Conservation (phyloP, 2,113 vertebrate genomes). For the Hypocryptadius cinnamomeus region DNA sequence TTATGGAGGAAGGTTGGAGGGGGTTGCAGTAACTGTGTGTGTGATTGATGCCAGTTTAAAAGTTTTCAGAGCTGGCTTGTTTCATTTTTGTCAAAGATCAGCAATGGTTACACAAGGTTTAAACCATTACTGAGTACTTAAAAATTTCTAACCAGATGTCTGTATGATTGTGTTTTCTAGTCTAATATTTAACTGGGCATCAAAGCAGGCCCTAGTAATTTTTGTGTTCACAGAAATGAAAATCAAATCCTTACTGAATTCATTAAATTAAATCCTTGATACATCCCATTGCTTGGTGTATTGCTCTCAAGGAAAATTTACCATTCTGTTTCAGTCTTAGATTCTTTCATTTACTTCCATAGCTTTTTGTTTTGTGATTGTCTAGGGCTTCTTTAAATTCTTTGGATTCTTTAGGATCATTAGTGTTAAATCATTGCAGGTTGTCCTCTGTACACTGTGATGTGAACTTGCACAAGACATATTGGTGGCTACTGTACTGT, state of each 20-base stretch:
- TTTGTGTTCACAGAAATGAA: neutral
- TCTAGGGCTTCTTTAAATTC: neutral
- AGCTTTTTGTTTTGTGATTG: neutral
- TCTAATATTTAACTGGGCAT: neutral
- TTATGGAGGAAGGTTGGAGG: neutral
- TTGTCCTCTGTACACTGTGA: neutral
- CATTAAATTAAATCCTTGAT: neutral
- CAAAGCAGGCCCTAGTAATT: neutral
- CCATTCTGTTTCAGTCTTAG: neutral
- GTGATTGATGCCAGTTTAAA: neutral
- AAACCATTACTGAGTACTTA: neutral
- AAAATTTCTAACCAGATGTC: slow-evolving; percentile 3
- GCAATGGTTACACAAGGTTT: neutral
- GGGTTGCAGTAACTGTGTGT: neutral
- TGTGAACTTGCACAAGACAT: neutral
- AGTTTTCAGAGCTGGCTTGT: neutral
- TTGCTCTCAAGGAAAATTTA: neutral
- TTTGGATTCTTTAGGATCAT: neutral
- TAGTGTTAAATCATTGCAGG: neutral
- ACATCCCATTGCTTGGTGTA: neutral
- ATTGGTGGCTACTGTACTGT: neutral
- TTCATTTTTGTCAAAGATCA: slow-evolving; percentile 10
- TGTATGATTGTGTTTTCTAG: neutral
- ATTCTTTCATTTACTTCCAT: neutral
- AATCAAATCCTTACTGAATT: slow-evolving; percentile 5